Evolutionary conservation across 2,888 invertebrate genomes (phyloP), one percentile per base, ranked within the genome.

Genomic region (Idaea aversata): DNA sequence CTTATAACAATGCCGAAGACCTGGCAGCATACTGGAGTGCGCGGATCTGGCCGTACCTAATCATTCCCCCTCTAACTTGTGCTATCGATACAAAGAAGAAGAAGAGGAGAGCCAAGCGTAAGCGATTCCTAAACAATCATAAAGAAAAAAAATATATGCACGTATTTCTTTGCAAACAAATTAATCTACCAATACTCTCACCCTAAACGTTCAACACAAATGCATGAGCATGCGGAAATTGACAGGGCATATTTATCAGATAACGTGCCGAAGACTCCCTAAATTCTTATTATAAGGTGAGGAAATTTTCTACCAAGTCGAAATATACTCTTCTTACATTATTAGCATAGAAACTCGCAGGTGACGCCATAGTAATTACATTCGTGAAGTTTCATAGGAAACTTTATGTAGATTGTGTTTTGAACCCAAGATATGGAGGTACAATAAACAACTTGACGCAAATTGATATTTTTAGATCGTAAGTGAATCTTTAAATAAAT

Each of bases 361-460:
- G 91, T 91, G 90, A 88, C 91, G 89, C 88, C 76, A 80, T 74
- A 81, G 86, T 90, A 91, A 92, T 91, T 90, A 88, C 85, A 88
- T 88, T 88, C 87, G 79, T 75, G 82, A 88, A 90, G 82, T 88
- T 90, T 82, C 74, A 73, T 78, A 77, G 72, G 78, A 81, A 87
- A 88, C 82, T 89, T 88, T 88, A 87, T 86, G 86, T 84, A 87
- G 82, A 87, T 87, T 84, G 75, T 82, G 78, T 77, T 59, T 34
- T 34, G 59, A 59, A 34, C 34, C 59, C 34, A 34, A 59, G 59
- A 59, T 59, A 59, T 59, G 59, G 13, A 59, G 59, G 16, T 15
- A 65, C 65, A 65, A 59, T 59, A 59, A 59, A 59, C 59, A 59
- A 59, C 34, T 34, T 59, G 34, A 59, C 59, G 34, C 3, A 59